Evolutionary conservation across 1,140 invertebrate species (phyloP), one percentile per base, ranked within the genome.

Genomic region (Paralvinella palmiformis): DNA sequence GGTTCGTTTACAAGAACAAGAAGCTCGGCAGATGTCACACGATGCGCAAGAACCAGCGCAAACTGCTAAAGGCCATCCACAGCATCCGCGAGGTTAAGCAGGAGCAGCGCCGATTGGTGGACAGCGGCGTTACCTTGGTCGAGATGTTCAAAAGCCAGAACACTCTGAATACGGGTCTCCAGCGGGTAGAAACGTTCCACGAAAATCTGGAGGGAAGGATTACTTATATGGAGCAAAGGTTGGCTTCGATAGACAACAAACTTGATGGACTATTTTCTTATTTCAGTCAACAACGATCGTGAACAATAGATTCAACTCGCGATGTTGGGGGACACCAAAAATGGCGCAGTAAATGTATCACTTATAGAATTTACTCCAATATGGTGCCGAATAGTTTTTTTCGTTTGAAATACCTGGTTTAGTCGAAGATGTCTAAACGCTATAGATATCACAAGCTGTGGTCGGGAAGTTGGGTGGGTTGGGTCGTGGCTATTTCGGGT

Each of bases 21-120:
- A 27, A 52, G 44, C 15, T 27, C 17, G 65, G 65, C 20, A 32
- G 36, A 31, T 33, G n/a, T 22, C 31, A n/a, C n/a, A 24, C 15
- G 13, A 22, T 20, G 15, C 45, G 29, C 20, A 32, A 48, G 41
- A 41, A 60, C 58, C 75, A 79, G 50, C 56, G 72, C 6, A 71
- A 75, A 35, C 68, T 79, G 15, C 67, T 79, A 7, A 62, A 69
- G 29, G 73, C 78, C 17, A 78, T 79, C 27, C 72, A 73, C 64
- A 69, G 70, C 44, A 77, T 79, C 41, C 68, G 76, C n/a, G 74
- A 79, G 62, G 66, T 77, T 7, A 75, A 76, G 63, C 69, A 73
- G 35, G 71, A 73, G 27, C 75, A 76, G 63, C 67, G 76, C 32
- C 61, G 73, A 32, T 63, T 79, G 6, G 31, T 71, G 35, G 78